A percentile compares a stretch with the other conserved stretches of the same genome.
phyloP scores from a whole-genome alignment of 2,113 vertebrate species.

The Albula goreensis region DNA sequence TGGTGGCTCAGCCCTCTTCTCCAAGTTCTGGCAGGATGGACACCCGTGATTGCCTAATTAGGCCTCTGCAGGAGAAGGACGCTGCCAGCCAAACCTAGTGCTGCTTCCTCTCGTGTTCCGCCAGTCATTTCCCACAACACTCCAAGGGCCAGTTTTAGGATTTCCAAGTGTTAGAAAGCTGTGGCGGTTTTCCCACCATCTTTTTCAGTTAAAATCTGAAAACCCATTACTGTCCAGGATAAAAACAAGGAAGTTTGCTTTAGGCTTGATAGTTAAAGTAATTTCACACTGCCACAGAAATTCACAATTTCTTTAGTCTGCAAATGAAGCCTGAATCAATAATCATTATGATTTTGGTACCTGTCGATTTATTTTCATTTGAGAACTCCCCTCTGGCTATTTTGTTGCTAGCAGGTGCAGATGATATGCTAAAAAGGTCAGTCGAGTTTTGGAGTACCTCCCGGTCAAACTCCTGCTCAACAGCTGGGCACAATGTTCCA shows the following conservation, averaged over 20 bases:
- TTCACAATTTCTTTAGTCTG: neutral
- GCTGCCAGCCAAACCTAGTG: constrained; percentile 2
- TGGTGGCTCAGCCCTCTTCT: constrained; percentile 3
- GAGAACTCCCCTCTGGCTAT: neutral
- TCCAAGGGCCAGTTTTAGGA: neutral
- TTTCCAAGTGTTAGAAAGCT: neutral
- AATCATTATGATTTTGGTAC: neutral
- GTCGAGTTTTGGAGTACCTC: neutral
- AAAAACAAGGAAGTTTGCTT: neutral
- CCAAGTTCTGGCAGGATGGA: neutral
- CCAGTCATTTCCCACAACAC: constrained; percentile 5
- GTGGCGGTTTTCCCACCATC: neutral
- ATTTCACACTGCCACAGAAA: neutral
- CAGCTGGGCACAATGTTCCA: neutral
- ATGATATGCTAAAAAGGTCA: neutral
- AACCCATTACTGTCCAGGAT: neutral
- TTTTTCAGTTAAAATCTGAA: neutral
- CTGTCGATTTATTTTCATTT: constrained; percentile 9
- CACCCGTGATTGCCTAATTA: constrained; percentile 3
- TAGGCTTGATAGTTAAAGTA: neutral
- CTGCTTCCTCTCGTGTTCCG: neutral
- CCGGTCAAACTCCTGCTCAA: neutral
- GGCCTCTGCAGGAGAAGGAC: neutral
- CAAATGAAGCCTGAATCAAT: neutral
- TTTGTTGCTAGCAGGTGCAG: neutral